Evolutionary conservation across 1,140 invertebrate genomes (phyloP), one percentile per base, ranked within the genome.

Genomic region (Lucilia cuprina): DNA sequence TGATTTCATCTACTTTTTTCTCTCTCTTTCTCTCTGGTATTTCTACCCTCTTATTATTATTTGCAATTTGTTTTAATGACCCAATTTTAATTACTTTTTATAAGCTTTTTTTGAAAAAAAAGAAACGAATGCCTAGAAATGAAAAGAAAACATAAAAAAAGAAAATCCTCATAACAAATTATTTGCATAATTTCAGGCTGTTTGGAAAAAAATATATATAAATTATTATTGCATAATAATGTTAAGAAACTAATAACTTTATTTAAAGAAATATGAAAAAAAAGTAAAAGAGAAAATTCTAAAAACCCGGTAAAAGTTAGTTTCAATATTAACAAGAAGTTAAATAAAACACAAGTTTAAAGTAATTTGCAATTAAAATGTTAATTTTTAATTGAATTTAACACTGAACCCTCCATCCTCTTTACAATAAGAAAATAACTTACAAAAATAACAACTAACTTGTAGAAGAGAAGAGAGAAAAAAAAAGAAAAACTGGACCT

Each of bases 311-410:
- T 55, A 55, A 55, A 55, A 55, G 41, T 41, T 41, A 55, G 50
- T 55, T 4, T 55, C 3, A 55, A 21, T n/a, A 13, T 5, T 1
- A 35, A 75, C 8, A 0, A 35, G 49, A 30, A 70, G 50, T 75
- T 2, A 10, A 10, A 7, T 41, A 41, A 41, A 85, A 75, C 25
- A 85, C 86, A 87, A 87, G 84, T 86, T 85, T 86, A 82, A 86
- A 88, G 88, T 87, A 87, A 88, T 89, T 89, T 89, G 88, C 89
- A 89, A 89, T 89, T 89, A 89, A 89, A 90, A 90, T 90, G 88
- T 89, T 88, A 90, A 90, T 90, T 90, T 87, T 87, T 87, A 90
- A 90, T 90, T 89, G 87, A 90, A 90, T 90, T 87, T 83, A 86
- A 41, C 65, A 70, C 65, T 70, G 7, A n/a, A n/a, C n/a, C 17